phyloP scores from a whole-genome alignment of 35 echinoderm and acorn worm species.

The Eucidaris tribuloides region DNA sequence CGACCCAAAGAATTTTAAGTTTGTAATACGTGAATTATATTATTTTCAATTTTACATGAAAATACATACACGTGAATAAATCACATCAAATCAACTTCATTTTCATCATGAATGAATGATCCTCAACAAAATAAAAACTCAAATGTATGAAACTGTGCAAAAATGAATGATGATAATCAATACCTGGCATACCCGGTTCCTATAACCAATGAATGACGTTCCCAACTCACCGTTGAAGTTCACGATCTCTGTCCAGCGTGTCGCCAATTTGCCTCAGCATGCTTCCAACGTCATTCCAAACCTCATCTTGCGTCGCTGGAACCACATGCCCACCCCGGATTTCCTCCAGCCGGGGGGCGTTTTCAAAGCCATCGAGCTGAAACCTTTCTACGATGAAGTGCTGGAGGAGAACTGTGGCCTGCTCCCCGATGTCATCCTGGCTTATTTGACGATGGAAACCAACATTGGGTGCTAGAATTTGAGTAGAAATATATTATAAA shows the following conservation, averaged over 20 bases:
- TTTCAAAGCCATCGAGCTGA: slow-evolving; percentile 56
- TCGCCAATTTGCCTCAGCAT: slow-evolving; percentile 74
- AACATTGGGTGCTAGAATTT: background rate
- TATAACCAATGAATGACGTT: no score
- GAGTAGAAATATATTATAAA: no score
- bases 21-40: no score
- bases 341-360: slow-evolving; percentile 58
- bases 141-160: no score
- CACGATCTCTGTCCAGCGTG: slow-evolving; percentile 66
- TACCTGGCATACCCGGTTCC: no score
- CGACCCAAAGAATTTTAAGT: no score
- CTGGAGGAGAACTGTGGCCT: slow-evolving; percentile 65
- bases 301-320: slow-evolving; percentile 33
- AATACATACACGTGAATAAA: no score
- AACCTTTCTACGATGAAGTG: slow-evolving; percentile 86
- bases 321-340: slow-evolving; percentile 4
- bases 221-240: slow-evolving; percentile 78
- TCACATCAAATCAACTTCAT: no score
- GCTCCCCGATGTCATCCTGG: slow-evolving; percentile 69
- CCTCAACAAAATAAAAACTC: no score
- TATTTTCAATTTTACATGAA: no score
- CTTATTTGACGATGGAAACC: slow-evolving; percentile 50
- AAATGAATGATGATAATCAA: no score
- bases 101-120: no score
- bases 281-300: slow-evolving; percentile 73